Base-by-base conservation (phyloP, 35 echinoderm and acorn worm species). In the Heliocidaris erythrogramma region DNA sequence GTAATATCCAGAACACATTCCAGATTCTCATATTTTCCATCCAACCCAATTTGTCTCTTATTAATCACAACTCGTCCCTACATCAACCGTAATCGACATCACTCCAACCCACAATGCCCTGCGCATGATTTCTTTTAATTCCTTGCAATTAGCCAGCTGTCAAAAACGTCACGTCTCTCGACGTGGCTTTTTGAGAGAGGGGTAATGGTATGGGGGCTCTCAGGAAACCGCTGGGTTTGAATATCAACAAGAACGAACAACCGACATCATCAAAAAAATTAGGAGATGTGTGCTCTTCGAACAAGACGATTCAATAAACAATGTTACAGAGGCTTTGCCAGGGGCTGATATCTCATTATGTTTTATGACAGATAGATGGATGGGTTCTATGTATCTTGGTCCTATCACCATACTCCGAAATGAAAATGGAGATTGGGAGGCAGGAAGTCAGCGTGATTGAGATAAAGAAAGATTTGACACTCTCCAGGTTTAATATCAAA, bases 101-200 rank as follows among this genome's bases (percentile, higher is more conserved):
- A 78, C 65, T 78, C 18, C 91, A 18, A 50, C 91, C 18, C 48
- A 92, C 48, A 92, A 92, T n/a, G 48, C 49, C 29, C 49, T 59
- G 91, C 87, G 13, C 91, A 92, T 92, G 91, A 92, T 92, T 92
- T 30, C 49, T 92, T 78, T 78, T 92, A 92, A 92, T 92, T 92
- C 49, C 9, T 48, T n/a, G 91, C 91, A 92, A 92, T 92, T 92
- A 59, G 47, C n/a, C 91, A 92, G 91, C 91, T 92, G 91, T 92
- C 91, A 92, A 59, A 92, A 92, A 59, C 50, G 32, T 92, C 91
- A 92, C 91, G 91, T 92, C 49, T 92, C 50, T n/a, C 48, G 49
- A 92, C 49, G 59, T 47, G 87, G 87, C 87, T 47, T 13, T 89
- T 27, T 35, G 12, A 9, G 87, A 48, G 87, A 48, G 87, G 87